Evolutionary conservation across 2,797 vertebrate species (phyloP).

Genomic region (Muraenolepis orangiensis): DNA sequence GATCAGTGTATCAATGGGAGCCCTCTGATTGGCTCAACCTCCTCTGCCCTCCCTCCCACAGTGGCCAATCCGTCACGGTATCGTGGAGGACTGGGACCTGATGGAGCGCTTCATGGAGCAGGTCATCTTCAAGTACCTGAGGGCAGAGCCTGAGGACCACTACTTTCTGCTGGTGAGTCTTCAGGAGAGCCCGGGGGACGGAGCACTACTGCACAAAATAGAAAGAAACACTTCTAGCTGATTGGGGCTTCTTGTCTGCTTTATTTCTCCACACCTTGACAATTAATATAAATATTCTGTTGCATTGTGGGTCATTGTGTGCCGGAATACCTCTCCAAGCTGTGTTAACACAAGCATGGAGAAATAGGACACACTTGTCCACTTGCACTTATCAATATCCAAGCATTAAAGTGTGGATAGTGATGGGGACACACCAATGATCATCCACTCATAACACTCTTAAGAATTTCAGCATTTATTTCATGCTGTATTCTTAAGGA

Average conservation of each 20-base stretch:
- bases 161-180: conserved; percentile 87
- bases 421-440: not conserved
- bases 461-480: not conserved
- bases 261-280: not conserved
- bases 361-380: not conserved
- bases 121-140: conserved; percentile 90
- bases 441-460: not conserved
- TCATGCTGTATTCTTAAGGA: not conserved
- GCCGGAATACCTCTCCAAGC: not conserved
- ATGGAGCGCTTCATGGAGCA: conserved; percentile 94
- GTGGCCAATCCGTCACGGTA: conserved; percentile 91
- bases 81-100: conserved; percentile 90
- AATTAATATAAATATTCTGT: not conserved
- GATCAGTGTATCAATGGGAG: not conserved
- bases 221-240: not conserved
- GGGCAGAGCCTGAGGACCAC: conserved; percentile 89
- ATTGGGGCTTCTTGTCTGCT: not conserved
- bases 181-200: not conserved
- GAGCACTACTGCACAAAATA: not conserved
- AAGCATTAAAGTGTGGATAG: not conserved
- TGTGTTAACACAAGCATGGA: not conserved
- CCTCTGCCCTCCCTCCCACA: conserved; percentile 40
- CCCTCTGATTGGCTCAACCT: conserved; percentile 13
- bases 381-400: not conserved
- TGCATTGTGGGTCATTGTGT: not conserved